Evolutionary conservation across 1,140 invertebrate species (phyloP), one percentile per base, ranked within the genome.

Genomic region (Doryteuthis pealeii): DNA sequence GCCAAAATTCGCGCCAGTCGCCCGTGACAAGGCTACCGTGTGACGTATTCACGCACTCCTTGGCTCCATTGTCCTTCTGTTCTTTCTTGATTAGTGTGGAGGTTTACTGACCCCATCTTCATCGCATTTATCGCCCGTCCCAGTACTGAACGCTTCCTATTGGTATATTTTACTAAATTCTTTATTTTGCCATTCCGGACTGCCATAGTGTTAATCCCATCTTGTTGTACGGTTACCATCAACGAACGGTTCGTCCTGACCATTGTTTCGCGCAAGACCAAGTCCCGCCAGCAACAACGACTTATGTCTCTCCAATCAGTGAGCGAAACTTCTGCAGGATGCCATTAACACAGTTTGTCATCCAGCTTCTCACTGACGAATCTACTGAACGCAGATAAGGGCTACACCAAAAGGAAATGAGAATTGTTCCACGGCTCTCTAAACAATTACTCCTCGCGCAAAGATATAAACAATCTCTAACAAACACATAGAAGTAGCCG

Each of bases 81-180:
- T 84, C 70, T 58, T 82, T 32, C 26, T n/a, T n/a, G n/a, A n/a
- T n/a, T 80, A 5, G 84, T 84, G 82, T 85, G 83, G 83, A 22
- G 78, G 26, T n/a, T n/a, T n/a, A n/a, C n/a, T n/a, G n/a, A n/a
- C n/a, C 84, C 84, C 8, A 76, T 84, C 3, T 85, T 83, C 70
- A 67, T 79, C 0, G 74, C 79, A 0, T 79, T 84, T 40, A 70
- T 78, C 5, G 32, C n/a, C 78, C 68, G 80, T 85, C n/a, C 30
- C 68, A 76, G 28, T 45, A 69, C 1, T n/a, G n/a, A 79, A 85
- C 32, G 78, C 75, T 0, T 73, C 73, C 45, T 40, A n/a, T 0
- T 67, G 77, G 15, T 66, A 68, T 0, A 79, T 79, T 75, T 30
- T 76, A 72, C 69, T 83, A 10, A 70, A 78, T 6, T 83, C 84